These are phyloP conservation scores for Menidia beryllina DNA, from an alignment of 2,113 vertebrate genomes.

Conservation along the genomic window DNA sequence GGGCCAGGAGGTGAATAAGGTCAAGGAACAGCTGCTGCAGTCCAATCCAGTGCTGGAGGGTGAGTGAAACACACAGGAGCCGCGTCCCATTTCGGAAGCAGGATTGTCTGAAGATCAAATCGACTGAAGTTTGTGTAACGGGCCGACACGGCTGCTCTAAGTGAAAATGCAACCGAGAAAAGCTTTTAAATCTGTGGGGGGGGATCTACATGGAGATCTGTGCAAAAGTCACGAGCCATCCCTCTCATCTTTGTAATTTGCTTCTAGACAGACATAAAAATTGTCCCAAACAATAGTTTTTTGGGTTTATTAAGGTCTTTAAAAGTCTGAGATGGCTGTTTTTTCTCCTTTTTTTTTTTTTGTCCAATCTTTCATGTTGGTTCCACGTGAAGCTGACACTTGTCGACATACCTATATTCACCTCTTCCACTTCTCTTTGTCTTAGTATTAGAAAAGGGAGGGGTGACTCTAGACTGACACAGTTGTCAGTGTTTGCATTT, in stretches of 20 bases:
- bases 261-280: background rate
- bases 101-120: constrained; percentile 17
- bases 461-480: background rate
- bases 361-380: too few species aligned
- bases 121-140: background rate
- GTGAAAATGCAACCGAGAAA: background rate
- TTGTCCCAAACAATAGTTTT: background rate
- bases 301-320: background rate
- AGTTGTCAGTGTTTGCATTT: background rate
- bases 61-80: constrained; percentile 75
- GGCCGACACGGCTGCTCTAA: background rate
- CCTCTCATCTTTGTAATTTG: background rate
- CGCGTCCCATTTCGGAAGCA: background rate
- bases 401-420: too few species aligned
- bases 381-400: too few species aligned
- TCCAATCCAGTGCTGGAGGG: constrained; percentile 99
- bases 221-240: background rate
- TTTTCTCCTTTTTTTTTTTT: background rate
- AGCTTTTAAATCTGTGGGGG: background rate
- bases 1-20: constrained; percentile 98
- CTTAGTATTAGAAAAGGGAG: background rate
- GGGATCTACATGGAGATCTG: background rate
- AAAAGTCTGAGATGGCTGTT: too few species aligned
- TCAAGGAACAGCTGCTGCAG: constrained; percentile 98
- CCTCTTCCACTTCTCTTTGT: too few species aligned